Evolutionary conservation across 2,888 invertebrate genomes (phyloP).

Genomic region (Rhopalosiphum nymphaeae): DNA sequence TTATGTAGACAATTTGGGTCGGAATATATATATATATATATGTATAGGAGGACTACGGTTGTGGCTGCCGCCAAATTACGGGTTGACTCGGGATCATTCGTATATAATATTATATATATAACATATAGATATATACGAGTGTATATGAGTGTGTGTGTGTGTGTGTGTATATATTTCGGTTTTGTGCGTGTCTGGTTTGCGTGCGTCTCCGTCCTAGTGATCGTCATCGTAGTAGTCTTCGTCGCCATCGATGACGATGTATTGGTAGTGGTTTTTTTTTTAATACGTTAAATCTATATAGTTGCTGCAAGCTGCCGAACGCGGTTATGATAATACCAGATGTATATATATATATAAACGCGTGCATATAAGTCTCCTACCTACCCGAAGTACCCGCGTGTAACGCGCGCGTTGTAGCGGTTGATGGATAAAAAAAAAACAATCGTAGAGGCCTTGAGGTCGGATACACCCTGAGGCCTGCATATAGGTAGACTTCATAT

Average conservation of each 20-base stretch:
- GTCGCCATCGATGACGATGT: neutral
- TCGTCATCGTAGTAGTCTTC: neutral
- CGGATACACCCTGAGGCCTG: slow-evolving; percentile 43
- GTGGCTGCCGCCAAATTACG: slow-evolving; percentile 51
- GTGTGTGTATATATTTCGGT: neutral
- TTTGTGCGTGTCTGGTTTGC: slow-evolving; percentile 61
- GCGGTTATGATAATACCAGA: slow-evolving; percentile 19
- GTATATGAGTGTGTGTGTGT: neutral
- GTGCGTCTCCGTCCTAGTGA: slow-evolving; percentile 20
- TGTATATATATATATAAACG: neutral
- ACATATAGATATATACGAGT: neutral
- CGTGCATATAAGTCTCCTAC: neutral
- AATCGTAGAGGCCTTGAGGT: slow-evolving; percentile 54
- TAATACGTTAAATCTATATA: neutral
- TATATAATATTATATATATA: neutral
- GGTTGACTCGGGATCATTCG: slow-evolving; percentile 8
- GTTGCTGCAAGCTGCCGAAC: neutral
- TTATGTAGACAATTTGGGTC: slow-evolving; percentile 41
- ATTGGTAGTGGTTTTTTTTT: slow-evolving; percentile 16
- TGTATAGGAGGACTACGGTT: neutral
- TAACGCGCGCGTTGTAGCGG: slow-evolving; percentile 17
- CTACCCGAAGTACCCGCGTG: slow-evolving; percentile 22
- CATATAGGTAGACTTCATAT: neutral
- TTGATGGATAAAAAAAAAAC: slow-evolving; percentile 38
- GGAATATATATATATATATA: neutral